Conservation (phyloP, 1,140 invertebrate species). For the Dreissena polymorpha region DNA sequence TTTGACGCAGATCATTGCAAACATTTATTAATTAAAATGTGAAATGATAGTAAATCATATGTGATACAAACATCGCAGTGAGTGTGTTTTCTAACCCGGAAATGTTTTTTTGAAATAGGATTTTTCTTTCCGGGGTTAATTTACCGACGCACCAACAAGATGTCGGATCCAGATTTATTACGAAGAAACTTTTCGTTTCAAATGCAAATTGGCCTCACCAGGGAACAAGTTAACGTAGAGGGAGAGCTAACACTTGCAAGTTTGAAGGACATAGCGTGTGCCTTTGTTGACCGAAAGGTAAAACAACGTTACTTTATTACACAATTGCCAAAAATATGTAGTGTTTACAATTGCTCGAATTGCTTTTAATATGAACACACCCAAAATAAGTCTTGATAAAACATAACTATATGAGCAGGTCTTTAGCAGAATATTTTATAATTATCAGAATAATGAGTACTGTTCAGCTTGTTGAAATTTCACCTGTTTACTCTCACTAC, state of each 20-base stretch:
- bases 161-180: conserved; percentile 63
- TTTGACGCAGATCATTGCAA: too few species aligned
- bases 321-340: conserved; percentile 9
- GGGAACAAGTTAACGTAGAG: conserved; percentile 93
- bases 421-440: too few species aligned
- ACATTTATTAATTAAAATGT: too few species aligned
- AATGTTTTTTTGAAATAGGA: conserved; percentile 34
- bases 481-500: too few species aligned
- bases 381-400: neutral
- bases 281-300: conserved; percentile 96
- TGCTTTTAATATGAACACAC: conserved; percentile 6
- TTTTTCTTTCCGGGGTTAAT: conserved; percentile 18
- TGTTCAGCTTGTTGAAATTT: too few species aligned
- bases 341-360: conserved; percentile 1
- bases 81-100: conserved; percentile 32
- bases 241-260: conserved; percentile 91
- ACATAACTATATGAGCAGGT: too few species aligned
- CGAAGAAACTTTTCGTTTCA: conserved; percentile 87
- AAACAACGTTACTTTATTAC: conserved; percentile 60
- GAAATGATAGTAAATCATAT: too few species aligned
- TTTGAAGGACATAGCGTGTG: conserved; percentile 95
- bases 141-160: conserved; percentile 59
- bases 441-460: too few species aligned
- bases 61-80: too few species aligned
- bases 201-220: conserved; percentile 95